Evolutionary conservation across 2,113 vertebrate genomes (phyloP), one percentile per base, ranked within the genome.

Genomic region (Hippocampus barbouri): DNA sequence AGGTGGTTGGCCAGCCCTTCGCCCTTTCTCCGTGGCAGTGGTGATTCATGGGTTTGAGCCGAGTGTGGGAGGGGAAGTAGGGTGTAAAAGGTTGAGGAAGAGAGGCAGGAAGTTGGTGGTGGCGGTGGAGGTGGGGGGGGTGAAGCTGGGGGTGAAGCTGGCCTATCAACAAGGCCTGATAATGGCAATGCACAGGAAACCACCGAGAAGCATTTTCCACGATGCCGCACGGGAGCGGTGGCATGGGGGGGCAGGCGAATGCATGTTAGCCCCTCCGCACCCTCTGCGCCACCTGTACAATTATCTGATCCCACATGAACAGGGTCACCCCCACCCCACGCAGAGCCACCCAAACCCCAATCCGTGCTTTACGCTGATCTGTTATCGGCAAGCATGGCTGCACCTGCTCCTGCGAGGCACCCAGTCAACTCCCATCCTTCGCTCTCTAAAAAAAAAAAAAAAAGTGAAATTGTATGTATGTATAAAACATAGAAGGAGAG

Each of bases 51-150:
- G 73, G 83, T 84, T 85, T 79, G 79, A 80, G 86, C 73, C 53
- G 85, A 88, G 86, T 90, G 90, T 91, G 90, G 87, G 90, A 91
- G 84, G 86, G 87, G 85, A 88, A 89, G 85, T 80, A 83, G 81
- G 78, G 81, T 81, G 90, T 85, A 88, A 89, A 56, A 69, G 68
- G 85, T 79, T 69, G 79, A 87, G 86, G 87, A 90, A 91, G 77
- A 76, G 83, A 86, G 83, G 83, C 86, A 88, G 86, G 88, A 86
- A 89, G 81, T 78, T 45, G 23, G 30, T 30, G 30, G 25, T 25
- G 25, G 12, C 3, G 3, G 10, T 7, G 54, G 57, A 5, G 59
- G 30, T 2, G 27, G 2, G 6, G 61, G 8, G 61, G 65, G 74
- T 34, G 27, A 30, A 30, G 27, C 27, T 30, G 85, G 89, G 84